phyloP scores from a whole-genome alignment of 2,113 vertebrate genomes.

The Barbus barbus region DNA sequence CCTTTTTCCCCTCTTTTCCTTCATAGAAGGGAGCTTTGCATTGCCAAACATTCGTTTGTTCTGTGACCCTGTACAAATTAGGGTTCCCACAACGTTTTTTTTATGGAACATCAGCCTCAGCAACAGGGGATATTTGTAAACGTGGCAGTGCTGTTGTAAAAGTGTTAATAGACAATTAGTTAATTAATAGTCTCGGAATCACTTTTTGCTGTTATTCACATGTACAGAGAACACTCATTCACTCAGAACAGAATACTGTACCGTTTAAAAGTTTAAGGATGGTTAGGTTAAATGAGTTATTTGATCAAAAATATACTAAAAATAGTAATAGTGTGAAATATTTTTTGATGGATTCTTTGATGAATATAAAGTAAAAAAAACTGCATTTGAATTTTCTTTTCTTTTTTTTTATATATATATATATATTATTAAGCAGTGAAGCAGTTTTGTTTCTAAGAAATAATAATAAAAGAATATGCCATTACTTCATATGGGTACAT shows the following conservation, averaged over 20 bases:
- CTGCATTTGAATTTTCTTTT: too few relatives aligned
- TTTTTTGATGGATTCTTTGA: too few relatives aligned
- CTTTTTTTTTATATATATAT: too few relatives aligned
- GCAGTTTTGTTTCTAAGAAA: too few relatives aligned
- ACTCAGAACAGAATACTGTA: too few relatives aligned
- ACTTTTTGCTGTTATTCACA: background rate
- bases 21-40: conserved; percentile 59
- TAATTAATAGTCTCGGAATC: conserved; percentile 50
- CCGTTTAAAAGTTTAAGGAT: background rate
- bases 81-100: conserved; percentile 50
- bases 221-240: background rate
- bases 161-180: conserved; percentile 43
- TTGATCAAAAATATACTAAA: background rate
- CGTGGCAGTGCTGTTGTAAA: conserved; percentile 38
- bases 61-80: conserved; percentile 46
- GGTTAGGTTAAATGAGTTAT: background rate
- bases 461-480: too few relatives aligned
- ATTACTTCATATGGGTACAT: too few relatives aligned
- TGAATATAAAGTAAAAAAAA: too few relatives aligned
- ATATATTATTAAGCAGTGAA: too few relatives aligned
- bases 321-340: background rate
- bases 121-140: conserved; percentile 45
- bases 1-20: conserved; percentile 60
- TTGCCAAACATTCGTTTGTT: conserved; percentile 66
- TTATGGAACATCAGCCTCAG: conserved; percentile 1